Percentiles rank a stretch among this genome's conserved stretches.
Evolutionary conservation across 2,888 invertebrate genomes (phyloP).

Genomic region (Cantharis flavilabris): DNA sequence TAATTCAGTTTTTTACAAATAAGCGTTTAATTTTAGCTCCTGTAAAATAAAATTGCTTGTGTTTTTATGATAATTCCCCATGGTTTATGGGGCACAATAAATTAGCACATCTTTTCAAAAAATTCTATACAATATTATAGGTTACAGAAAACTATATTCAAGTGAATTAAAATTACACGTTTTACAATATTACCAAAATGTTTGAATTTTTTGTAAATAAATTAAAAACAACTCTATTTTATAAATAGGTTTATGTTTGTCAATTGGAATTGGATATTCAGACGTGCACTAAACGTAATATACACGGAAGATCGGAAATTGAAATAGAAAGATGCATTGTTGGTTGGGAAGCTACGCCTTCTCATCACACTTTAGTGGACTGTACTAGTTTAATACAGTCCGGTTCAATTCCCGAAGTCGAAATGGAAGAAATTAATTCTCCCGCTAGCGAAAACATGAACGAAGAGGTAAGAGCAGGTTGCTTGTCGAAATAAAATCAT

Average conservation of each 20-base stretch:
- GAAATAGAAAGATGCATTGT: slow-evolving; percentile 77
- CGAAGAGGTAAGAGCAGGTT: slow-evolving; percentile 50
- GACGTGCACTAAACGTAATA: slow-evolving; percentile 80
- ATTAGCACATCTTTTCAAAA: background rate
- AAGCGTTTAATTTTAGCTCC: no score
- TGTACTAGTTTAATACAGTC: slow-evolving; percentile 83
- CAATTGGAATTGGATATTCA: slow-evolving; percentile 83
- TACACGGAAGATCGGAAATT: slow-evolving; percentile 76
- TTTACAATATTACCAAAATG: background rate
- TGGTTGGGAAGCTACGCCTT: slow-evolving; percentile 79
- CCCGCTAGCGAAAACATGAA: slow-evolving; percentile 55
- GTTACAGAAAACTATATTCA: background rate
- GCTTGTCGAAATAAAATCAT: background rate
- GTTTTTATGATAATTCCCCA: background rate
- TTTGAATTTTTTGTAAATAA: background rate
- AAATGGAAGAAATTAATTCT: slow-evolving; percentile 69
- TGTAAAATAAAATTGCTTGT: no score
- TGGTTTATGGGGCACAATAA: background rate
- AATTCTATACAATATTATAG: no score
- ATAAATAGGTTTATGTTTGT: slow-evolving; percentile 83
- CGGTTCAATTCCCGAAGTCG: slow-evolving; percentile 80
- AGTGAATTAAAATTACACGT: background rate
- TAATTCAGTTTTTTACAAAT: no score
- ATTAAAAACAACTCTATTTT: background rate
- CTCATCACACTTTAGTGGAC: slow-evolving; percentile 81